These are phyloP conservation scores for Orthonyx spaldingii DNA, from an alignment of 2,113 vertebrate genomes.

Conservation along the genomic window DNA sequence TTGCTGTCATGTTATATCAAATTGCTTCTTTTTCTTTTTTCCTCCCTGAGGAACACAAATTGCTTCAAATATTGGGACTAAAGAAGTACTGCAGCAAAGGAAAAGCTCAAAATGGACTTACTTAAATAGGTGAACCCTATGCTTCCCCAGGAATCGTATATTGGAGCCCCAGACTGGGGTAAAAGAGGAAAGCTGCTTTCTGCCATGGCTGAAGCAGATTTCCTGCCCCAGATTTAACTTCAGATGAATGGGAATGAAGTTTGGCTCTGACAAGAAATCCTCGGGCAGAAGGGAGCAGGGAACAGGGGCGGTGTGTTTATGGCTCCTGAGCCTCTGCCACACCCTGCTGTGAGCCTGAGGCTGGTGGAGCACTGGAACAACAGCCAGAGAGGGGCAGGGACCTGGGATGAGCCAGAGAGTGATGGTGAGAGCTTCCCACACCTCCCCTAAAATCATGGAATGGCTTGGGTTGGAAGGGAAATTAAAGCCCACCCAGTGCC, in stretches of 20 bases:
- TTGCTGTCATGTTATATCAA: not conserved
- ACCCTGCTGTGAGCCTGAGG: not conserved
- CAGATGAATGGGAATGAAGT: not conserved
- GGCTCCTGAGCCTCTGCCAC: not conserved
- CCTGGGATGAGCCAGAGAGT: not conserved
- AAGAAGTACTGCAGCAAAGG: not conserved
- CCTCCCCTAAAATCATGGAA: not conserved
- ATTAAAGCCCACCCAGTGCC: accelerated
- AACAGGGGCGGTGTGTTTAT: not conserved
- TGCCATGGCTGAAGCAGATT: not conserved
- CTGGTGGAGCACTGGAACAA: not conserved
- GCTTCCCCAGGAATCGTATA: accelerated
- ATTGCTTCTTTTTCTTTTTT: not conserved
- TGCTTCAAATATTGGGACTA: not conserved
- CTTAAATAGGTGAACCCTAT: not conserved
- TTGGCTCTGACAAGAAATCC: not conserved
- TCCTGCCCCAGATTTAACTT: not conserved
- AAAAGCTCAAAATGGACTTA: not conserved
- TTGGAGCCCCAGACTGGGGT: not conserved
- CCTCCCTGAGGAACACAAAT: not conserved
- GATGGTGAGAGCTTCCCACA: not conserved
- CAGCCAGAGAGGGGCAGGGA: not conserved
- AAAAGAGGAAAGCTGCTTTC: not conserved
- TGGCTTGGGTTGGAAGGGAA: not conserved
- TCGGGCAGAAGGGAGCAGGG: not conserved